Evolutionary conservation across 1,140 invertebrate species (phyloP), one percentile per base, ranked within the genome.

Genomic region (Linepithema humile): DNA sequence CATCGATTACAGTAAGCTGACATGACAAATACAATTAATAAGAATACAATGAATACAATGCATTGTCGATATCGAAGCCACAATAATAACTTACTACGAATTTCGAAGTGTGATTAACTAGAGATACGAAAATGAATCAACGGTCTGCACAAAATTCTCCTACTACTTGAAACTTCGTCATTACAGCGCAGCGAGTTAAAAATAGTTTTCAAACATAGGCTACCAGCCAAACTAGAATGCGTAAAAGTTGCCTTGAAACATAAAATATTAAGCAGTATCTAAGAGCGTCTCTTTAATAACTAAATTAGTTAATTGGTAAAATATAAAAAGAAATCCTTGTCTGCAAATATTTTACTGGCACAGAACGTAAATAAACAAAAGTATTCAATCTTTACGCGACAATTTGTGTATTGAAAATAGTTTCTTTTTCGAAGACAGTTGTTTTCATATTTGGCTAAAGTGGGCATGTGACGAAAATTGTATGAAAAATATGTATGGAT

Each of bases 121-220:
- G 12, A 45, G 45, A 38, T 48, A 35, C 29, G 43, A 17, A 53
- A 12, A 1, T 74, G 55, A 72, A 82, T 73, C 50, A 35, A 67
- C 38, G 45, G 29, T 29, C 55, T 23, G 50, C 23, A 77, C 20
- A 43, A 72, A 77, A 53, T 55, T 43, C 75, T 72, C 75, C 57
- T 67, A 72, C 86, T 85, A 82, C 57, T 85, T 72, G 38, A 69
- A 35, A 65, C 65, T 62, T n/a, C 20, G 59, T 83, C 78, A 29
- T 40, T 38, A 82, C 67, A 74, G 60, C 73, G 65, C 65, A 85
- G 80, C 43, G 32, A 53, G 87, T 88, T 88, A 88, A 88, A 88
- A 88, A 88, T 88, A 88, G 70, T 74, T 45, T 65, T 64, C 32
- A 87, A 80, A 65, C 17, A 55, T 20, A 57, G 75, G 62, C 75